These are phyloP conservation scores for Drosophila bocki DNA, from an alignment of 1,140 invertebrate species.

Conservation along the genomic window DNA sequence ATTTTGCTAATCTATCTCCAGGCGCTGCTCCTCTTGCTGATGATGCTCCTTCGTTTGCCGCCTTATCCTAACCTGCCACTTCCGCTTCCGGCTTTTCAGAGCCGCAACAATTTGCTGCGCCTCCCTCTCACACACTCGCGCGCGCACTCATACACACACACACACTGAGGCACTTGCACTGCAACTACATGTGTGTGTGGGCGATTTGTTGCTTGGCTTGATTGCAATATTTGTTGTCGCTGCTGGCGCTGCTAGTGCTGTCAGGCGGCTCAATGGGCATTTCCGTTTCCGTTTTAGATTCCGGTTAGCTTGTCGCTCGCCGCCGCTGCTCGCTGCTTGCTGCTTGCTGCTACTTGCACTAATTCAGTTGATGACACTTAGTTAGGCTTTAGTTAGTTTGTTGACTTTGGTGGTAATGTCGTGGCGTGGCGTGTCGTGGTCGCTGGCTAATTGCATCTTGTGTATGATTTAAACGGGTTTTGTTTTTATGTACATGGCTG, in stretches of 20 bases:
- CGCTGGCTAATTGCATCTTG: conserved; percentile 56
- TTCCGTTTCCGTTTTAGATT: conserved; percentile 63
- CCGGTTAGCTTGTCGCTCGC: conserved; percentile 3
- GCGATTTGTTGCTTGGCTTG: conserved; percentile 37
- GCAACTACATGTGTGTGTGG: conserved; percentile 61
- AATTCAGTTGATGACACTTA: conserved; percentile 44
- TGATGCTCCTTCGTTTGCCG: conserved; percentile 6
- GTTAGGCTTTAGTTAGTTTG: conserved; percentile 48
- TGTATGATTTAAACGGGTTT: conserved; percentile 64
- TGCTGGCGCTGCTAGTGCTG: conserved; percentile 26
- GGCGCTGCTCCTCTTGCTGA: neutral
- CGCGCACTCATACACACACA: conserved; percentile 16
- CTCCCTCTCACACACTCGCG: neutral
- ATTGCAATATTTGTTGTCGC: conserved; percentile 19
- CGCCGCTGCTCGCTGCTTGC: conserved; percentile 8
- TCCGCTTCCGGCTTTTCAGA: conserved; percentile 38
- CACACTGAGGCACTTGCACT: conserved; percentile 26
- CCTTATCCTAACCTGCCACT: conserved; percentile 25
- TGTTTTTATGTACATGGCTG: conserved; percentile 75
- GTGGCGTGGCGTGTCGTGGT: conserved; percentile 32
- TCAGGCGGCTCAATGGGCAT: conserved; percentile 66
- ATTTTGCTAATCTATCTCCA: conserved; percentile 39
- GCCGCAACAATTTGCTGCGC: conserved; percentile 54
- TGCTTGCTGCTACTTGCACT: conserved; percentile 36
- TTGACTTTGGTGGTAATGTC: conserved; percentile 32